Conservation (phyloP, 2,888 invertebrate species). For the Drosophila merina region DNA sequence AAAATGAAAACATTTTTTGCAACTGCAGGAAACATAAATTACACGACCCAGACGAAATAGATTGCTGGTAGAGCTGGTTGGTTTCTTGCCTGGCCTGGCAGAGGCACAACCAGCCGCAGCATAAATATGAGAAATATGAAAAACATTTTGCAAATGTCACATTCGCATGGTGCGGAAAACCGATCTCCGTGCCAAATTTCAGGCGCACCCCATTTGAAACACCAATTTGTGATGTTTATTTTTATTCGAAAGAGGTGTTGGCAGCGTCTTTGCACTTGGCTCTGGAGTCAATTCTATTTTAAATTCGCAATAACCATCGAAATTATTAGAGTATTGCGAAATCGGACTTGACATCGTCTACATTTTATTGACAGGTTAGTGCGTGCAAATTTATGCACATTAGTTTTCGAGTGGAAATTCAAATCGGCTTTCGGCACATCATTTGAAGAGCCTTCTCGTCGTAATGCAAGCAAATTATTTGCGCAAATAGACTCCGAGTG, state of each 20-base stretch:
- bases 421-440: constrained; percentile 42
- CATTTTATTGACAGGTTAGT: constrained; percentile 54
- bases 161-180: constrained; percentile 68
- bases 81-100: constrained; percentile 1
- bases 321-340: neutral
- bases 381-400: constrained; percentile 64
- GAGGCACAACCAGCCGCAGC: constrained; percentile 34
- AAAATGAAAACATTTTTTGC: constrained; percentile 32
- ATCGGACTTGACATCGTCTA: constrained; percentile 8
- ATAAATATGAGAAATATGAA: constrained; percentile 52
- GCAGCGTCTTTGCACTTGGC: constrained; percentile 2
- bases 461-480: constrained; percentile 37
- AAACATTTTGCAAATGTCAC: constrained; percentile 75
- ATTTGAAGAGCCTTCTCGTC: constrained; percentile 33
- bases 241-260: constrained; percentile 12
- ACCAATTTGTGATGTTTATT: constrained; percentile 17
- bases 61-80: constrained; percentile 41
- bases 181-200: constrained; percentile 63
- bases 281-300: no score
- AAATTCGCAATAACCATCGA: neutral
- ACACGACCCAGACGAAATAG: constrained; percentile 54
- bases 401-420: constrained; percentile 37
- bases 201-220: constrained; percentile 58
- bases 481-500: constrained; percentile 34
- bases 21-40: constrained; percentile 78